A percentile compares a stretch with the other conserved stretches of the same genome.
Conservation (phyloP, 1,140 invertebrate genomes). For the Drosophila dunni region DNA sequence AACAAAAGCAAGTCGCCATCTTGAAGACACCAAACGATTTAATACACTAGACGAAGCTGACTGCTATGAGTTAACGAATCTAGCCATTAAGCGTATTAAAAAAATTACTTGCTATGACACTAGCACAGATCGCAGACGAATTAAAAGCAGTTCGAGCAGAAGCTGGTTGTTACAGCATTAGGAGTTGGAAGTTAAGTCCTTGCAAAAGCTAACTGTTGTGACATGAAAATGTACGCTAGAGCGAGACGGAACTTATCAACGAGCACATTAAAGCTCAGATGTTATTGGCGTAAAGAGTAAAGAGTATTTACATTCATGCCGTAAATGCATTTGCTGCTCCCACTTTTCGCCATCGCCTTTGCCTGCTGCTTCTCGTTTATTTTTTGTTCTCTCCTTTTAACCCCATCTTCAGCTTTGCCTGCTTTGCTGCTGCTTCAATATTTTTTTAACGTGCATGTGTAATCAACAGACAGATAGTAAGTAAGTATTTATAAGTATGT, state of each 20-base stretch:
- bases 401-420: background rate
- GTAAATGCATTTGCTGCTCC: conserved; percentile 36
- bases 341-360: background rate
- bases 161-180: background rate
- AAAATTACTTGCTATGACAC: background rate
- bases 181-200: background rate
- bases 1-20: conserved; percentile 39
- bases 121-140: background rate
- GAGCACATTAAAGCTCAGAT: background rate
- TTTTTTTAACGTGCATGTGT: conserved; percentile 75
- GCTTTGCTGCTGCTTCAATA: conserved; percentile 43
- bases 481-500: conserved; percentile 62
- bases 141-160: background rate
- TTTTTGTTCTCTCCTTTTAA: background rate
- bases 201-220: background rate
- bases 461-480: conserved; percentile 66
- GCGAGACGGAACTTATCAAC: background rate
- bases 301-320: conserved; percentile 31
- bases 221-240: background rate
- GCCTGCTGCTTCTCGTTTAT: background rate
- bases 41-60: conserved; percentile 36
- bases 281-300: conserved; percentile 3
- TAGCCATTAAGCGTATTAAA: background rate
- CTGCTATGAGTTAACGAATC: background rate
- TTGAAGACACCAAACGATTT: conserved; percentile 30